Base-by-base conservation (phyloP, 2,797 vertebrate species). In the Brachyalestes nurse region DNA sequence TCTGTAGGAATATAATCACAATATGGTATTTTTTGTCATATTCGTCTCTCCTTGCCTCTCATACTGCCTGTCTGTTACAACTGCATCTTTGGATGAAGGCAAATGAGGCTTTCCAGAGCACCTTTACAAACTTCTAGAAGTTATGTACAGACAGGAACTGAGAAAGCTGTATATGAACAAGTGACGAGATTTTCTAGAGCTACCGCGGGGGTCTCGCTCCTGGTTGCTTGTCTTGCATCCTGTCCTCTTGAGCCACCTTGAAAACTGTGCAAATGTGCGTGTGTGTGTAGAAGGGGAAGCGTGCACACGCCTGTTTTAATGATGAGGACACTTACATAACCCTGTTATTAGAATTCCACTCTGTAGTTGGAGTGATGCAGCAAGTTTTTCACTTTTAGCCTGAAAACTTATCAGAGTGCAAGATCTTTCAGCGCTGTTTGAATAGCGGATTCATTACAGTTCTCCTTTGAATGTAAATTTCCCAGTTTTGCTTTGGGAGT, bases 311-410 rank as follows among this genome's bases (percentile, higher is more conserved):
- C 72, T 74, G 67, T 83, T 80, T 82, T 72, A 58, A 71, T 53
- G 72, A 83, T 78, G 69, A 77, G 75, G 51, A 77, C 78, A 64
- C 66, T 73, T 73, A 62, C n/a, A 81, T 78, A 81, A 65, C 28
- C 40, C 70, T 78, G 23, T 81, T 75, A 65, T 53, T 86, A 66
- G 53, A 77, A 61, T 60, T 70, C 53, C 61, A 72, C 61, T 21
- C 79, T 80, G 28, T 70, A 23, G 73, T 34, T 78, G 57, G n/a
- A 70, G 21, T 57, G 38, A 60, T 75, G 75, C 64, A 74, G 78
- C 55, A 61, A 64, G 71, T 38, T 58, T 62, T 6, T 55, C 34
- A 60, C 45, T 72, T 21, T 77, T 53, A 34, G 1, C 51, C n/a
- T 51, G 34, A 72, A 51, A 23, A 53, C 67, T 21, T 49, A 58